Evolutionary conservation across 2,797 vertebrate species (phyloP).

Genomic region (Margarornis squamiger): DNA sequence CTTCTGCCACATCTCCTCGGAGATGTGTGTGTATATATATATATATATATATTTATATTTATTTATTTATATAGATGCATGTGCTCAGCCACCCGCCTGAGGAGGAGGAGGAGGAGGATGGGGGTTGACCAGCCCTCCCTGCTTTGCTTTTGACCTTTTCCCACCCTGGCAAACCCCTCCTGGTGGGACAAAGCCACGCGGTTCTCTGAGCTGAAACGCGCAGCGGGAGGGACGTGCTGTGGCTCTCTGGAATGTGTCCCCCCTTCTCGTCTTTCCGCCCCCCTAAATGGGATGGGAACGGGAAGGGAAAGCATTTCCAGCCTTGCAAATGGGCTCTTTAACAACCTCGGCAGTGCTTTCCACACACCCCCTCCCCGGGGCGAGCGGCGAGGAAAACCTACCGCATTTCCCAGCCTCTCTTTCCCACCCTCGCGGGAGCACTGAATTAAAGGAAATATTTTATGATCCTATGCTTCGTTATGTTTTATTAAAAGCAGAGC

Average conservation of each 20-base stretch:
- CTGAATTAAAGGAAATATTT: slow-evolving; percentile 76
- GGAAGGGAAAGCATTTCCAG: neutral
- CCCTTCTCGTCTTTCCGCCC: too few relatives aligned
- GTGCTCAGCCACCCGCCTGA: neutral
- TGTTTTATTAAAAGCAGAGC: slow-evolving; percentile 74
- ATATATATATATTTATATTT: neutral
- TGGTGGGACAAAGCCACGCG: rapidly evolving
- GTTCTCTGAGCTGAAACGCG: too few relatives aligned
- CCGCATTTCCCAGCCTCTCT: neutral
- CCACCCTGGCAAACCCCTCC: rapidly evolving
- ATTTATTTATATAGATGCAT: neutral
- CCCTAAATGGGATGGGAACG: neutral
- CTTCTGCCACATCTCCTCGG: neutral
- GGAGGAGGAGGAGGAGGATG: neutral
- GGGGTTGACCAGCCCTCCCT: neutral
- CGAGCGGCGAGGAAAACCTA: neutral
- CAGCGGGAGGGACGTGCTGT: neutral
- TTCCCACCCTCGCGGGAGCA: slow-evolving; percentile 54
- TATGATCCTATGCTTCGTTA: slow-evolving; percentile 75
- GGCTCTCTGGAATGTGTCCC: too few relatives aligned
- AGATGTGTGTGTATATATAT: rapidly evolving
- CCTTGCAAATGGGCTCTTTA: neutral
- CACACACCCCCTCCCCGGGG: neutral
- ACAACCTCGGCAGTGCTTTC: neutral
- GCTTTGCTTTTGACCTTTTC: neutral